A percentile compares a stretch with the other conserved stretches of the same genome.
These are phyloP conservation scores for Cephalopterus ornatus DNA, from an alignment of 2,113 vertebrate species.

Conservation along the genomic window DNA sequence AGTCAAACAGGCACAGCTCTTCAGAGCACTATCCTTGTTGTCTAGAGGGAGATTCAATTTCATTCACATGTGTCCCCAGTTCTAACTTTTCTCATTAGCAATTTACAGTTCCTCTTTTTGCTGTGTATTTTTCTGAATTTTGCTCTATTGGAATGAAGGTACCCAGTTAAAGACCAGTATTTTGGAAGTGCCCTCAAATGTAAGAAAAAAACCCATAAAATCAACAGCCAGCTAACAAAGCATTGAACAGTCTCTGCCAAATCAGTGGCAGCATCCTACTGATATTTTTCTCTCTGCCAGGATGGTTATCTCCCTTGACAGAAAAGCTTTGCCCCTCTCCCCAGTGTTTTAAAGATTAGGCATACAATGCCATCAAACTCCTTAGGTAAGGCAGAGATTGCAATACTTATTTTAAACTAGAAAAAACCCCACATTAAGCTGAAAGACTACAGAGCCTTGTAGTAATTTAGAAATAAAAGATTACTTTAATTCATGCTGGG, in stretches of 20 bases:
- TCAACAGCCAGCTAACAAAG: not conserved
- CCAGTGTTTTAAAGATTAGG: not conserved
- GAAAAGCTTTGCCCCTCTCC: not conserved
- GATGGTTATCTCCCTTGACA: not conserved
- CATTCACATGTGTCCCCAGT: not conserved
- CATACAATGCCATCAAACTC: not conserved
- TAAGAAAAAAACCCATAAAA: not conserved
- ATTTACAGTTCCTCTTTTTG: not conserved
- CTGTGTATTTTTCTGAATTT: not conserved
- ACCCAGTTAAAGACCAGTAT: not conserved
- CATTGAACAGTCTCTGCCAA: not conserved
- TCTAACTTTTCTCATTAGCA: not conserved
- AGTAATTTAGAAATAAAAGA: conserved; percentile 19
- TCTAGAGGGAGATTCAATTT: not conserved
- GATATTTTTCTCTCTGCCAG: not conserved
- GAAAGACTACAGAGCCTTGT: not conserved
- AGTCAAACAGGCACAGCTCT: not conserved
- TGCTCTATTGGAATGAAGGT: not conserved
- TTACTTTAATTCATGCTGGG: not conserved
- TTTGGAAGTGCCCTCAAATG: not conserved
- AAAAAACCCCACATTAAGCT: not conserved
- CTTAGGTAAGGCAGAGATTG: not conserved
- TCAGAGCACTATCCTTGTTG: not conserved
- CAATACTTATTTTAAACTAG: not conserved
- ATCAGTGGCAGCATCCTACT: not conserved